Conservation (phyloP, 1,140 invertebrate genomes). For the Cotesia chilonis region DNA sequence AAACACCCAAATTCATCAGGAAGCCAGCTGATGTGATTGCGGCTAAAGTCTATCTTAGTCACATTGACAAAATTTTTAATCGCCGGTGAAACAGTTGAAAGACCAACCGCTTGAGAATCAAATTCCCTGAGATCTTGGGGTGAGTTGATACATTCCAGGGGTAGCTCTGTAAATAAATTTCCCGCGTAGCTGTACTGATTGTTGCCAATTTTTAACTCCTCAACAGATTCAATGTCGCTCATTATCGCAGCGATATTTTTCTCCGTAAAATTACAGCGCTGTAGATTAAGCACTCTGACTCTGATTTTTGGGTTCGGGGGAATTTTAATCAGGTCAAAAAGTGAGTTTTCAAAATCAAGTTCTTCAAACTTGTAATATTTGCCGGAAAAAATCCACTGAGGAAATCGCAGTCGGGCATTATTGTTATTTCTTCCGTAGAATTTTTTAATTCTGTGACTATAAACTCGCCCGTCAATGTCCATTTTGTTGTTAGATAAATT, state of each 20-base stretch:
- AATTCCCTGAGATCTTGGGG: constrained; percentile 39
- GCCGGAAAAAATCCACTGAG: constrained; percentile 48
- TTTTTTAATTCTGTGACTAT: constrained; percentile 42
- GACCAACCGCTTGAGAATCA: constrained; percentile 25
- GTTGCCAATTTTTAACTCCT: constrained; percentile 30
- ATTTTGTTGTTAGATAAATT: constrained; percentile 45
- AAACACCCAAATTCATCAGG: constrained; percentile 49
- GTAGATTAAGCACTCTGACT: constrained; percentile 44
- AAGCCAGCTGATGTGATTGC: constrained; percentile 46
- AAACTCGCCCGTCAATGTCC: constrained; percentile 36
- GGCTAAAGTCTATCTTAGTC: constrained; percentile 41
- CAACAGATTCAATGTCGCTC: background rate
- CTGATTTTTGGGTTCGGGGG: constrained; percentile 26
- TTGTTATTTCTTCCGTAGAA: constrained; percentile 43
- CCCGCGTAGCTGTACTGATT: constrained; percentile 24
- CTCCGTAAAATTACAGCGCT: constrained; percentile 41
- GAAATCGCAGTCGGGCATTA: constrained; percentile 38
- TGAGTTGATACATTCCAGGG: constrained; percentile 38
- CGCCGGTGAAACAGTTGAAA: constrained; percentile 33
- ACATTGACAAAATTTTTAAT: constrained; percentile 46
- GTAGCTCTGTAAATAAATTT: constrained; percentile 27
- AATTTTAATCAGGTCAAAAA: constrained; percentile 39
- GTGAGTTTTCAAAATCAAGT: constrained; percentile 42
- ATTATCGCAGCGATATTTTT: constrained; percentile 6
- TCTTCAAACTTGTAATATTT: constrained; percentile 40